Evolutionary conservation across 2,797 vertebrate genomes (phyloP).

Genomic region (Distichodus sexfasciatus): DNA sequence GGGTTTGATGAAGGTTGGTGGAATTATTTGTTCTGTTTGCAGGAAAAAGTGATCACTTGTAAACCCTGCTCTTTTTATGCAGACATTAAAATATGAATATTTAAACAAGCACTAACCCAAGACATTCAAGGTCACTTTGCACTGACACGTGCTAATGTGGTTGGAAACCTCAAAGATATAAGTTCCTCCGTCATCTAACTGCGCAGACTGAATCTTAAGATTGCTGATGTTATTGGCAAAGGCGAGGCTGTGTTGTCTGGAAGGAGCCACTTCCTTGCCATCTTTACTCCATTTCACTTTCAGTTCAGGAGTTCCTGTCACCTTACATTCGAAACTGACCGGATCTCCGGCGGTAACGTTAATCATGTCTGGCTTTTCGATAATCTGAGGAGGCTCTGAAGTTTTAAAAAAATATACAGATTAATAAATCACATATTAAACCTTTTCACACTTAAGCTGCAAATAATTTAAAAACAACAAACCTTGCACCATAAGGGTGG

Average conservation of each 20-base stretch:
- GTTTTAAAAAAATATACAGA: slow-evolving; percentile 30
- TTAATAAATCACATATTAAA: not conserved
- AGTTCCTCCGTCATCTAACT: slow-evolving; percentile 86
- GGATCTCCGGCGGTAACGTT: slow-evolving; percentile 92
- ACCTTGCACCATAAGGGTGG: slow-evolving; percentile 93
- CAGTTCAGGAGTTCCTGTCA: slow-evolving; percentile 91
- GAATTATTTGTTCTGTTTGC: slow-evolving; percentile 89
- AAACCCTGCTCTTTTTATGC: no score
- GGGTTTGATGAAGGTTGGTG: slow-evolving; percentile 91
- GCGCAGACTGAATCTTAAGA: slow-evolving; percentile 87
- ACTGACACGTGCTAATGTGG: slow-evolving; percentile 89
- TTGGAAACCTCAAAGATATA: slow-evolving; percentile 93
- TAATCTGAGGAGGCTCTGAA: slow-evolving; percentile 90
- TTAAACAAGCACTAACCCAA: slow-evolving; percentile 82
- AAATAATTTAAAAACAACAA: slow-evolving; percentile 56
- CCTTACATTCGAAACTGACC: slow-evolving; percentile 90
- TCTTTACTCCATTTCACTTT: slow-evolving; percentile 93
- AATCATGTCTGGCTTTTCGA: slow-evolving; percentile 89
- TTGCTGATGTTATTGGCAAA: slow-evolving; percentile 92
- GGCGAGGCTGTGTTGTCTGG: slow-evolving; percentile 89
- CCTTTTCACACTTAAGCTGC: not conserved
- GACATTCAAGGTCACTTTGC: slow-evolving; percentile 85
- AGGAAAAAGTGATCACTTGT: slow-evolving; percentile 47
- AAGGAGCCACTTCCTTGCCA: slow-evolving; percentile 87
- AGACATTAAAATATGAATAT: not conserved